Percentiles rank a stretch among this genome's conserved stretches.
Conservation (phyloP, 2,888 invertebrate genomes). For the Troglohyphantes excavatus region DNA sequence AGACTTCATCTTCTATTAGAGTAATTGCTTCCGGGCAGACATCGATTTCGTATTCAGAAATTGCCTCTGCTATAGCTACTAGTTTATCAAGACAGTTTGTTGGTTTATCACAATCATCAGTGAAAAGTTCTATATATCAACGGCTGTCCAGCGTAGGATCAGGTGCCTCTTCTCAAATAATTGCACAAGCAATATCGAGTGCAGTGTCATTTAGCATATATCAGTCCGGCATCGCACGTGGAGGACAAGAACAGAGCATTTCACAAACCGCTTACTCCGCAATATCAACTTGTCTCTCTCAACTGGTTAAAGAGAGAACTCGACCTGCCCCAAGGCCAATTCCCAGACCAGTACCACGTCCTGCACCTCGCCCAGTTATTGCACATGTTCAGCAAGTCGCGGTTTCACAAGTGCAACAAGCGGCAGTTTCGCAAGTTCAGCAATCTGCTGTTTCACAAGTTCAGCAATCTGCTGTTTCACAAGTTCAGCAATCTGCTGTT, state of each 20-base stretch:
- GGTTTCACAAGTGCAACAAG: background rate
- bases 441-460: background rate
- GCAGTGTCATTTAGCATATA: background rate
- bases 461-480: background rate
- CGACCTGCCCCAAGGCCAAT: background rate
- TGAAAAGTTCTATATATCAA: background rate
- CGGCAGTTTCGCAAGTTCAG: too few species aligned
- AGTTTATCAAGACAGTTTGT: background rate
- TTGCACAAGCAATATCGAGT: background rate
- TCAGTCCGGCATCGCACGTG: background rate
- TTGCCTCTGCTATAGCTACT: background rate
- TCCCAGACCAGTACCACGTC: background rate
- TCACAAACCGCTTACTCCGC: background rate
- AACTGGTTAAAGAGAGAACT: background rate
- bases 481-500: background rate
- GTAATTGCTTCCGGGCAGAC: background rate
- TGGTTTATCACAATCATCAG: background rate
- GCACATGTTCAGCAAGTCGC: background rate
- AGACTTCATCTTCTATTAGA: background rate
- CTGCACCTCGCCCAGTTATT: background rate
- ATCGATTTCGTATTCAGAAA: background rate
- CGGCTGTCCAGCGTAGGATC: background rate
- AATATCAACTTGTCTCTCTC: background rate
- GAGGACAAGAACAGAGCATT: slow-evolving; percentile 6
- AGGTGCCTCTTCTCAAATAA: background rate